Evolutionary conservation across 2,113 vertebrate genomes (phyloP).

Genomic region (Syngnathus floridae): DNA sequence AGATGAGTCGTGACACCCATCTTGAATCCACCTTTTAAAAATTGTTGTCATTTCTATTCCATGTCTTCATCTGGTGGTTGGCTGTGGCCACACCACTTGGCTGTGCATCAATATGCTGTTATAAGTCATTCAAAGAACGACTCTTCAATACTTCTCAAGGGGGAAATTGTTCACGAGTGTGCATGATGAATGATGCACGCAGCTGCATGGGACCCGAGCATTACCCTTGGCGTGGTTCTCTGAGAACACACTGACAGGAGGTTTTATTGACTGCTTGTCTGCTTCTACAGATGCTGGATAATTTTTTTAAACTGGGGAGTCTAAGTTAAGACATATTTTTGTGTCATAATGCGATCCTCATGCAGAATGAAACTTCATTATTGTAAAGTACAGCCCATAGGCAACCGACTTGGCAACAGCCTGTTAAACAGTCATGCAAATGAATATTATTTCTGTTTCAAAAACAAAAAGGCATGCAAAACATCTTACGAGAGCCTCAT

Average conservation of each 20-base stretch:
- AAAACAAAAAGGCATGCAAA: conserved; percentile 14
- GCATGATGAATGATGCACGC: conserved; percentile 6
- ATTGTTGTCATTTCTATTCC: conserved; percentile 29
- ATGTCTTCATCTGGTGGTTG: conserved; percentile 38
- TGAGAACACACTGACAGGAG: not conserved
- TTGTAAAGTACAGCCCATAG: not conserved
- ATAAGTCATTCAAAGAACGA: conserved; percentile 48
- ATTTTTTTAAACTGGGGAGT: conserved; percentile 9
- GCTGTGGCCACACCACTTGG: conserved; percentile 40
- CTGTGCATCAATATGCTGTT: conserved; percentile 47
- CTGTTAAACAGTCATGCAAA: conserved; percentile 9
- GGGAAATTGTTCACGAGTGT: conserved; percentile 28
- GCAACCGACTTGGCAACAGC: conserved; percentile 20
- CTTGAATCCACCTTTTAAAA: conserved; percentile 31
- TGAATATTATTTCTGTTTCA: conserved; percentile 9
- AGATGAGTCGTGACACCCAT: no score
- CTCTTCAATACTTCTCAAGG: conserved; percentile 33
- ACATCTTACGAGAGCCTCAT: not conserved
- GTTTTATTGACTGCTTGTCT: not conserved
- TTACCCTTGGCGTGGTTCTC: conserved; percentile 6
- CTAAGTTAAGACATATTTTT: conserved; percentile 1
- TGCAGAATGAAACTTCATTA: conserved; percentile 30
- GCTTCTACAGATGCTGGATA: conserved; percentile 1
- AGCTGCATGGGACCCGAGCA: conserved; percentile 9
- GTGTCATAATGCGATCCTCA: conserved; percentile 20